Evolutionary conservation across 2,888 invertebrate genomes (phyloP), one percentile per base, ranked within the genome.

Genomic region (Emmelina monodactyla): DNA sequence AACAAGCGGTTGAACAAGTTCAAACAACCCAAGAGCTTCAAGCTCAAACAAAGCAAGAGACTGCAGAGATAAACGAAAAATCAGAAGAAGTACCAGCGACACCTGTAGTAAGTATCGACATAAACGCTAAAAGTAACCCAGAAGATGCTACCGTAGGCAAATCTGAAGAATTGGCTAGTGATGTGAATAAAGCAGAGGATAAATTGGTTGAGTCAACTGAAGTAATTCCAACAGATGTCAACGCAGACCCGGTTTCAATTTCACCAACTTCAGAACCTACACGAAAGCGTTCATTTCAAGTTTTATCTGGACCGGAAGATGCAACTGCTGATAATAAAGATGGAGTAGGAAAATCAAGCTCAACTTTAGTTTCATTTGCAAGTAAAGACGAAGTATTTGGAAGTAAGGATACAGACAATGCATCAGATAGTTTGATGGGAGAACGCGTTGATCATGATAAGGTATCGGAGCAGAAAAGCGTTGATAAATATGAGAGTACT

Each of bases 241-340:
- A 54, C 16, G 28, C 31, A 4, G 40, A 36, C 33, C 45, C 40
- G 32, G 16, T 36, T 1, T 41, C 42, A 19, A 38, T 49, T 16
- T 57, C 43, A 40, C 49, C 62, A 13, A 49, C 53, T 35, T 60
- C 46, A 53, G 72, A 66, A 36, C 43, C 52, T 47, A 54, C 64
- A 3, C 69, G 82, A 35, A 73, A 65, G 53, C 59, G 65, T 41
- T 79, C 79, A 13, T 79, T 79, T 50, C 75, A 76, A 53, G 54
- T 79, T 14, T 50, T 79, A 42, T 68, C 76, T 14, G 75, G 75
- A 1, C 78, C 78, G 2, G 66, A 67, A 42, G 62, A 66, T 43
- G 51, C 66, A 44, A n/a, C n/a, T n/a, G 47, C 55, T 41, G 61
- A 64, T 42, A 55, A 60, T 49, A 56, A 66, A 42, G 62, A 72